Base-by-base conservation (phyloP, 2,888 invertebrate species). In the Lutraria lutraria region DNA sequence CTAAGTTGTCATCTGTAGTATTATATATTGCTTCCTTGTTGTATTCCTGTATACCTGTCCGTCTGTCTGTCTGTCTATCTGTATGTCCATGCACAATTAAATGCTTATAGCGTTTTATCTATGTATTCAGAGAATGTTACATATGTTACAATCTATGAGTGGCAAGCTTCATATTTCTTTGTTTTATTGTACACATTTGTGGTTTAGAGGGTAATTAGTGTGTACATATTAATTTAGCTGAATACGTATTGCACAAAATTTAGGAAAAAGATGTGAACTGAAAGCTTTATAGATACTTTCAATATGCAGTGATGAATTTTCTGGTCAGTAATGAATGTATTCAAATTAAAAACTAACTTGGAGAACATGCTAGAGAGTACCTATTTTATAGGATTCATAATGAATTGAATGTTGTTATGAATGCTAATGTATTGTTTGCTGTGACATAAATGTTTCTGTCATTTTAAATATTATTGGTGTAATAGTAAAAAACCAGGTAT, bases 181-280 rank as follows among this genome's bases (percentile, higher is more conserved):
- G 56, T 82, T 82, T 19, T 31, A 19, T 82, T 15, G 13, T 29
- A 29, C 34, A 54, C 29, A 16, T 81, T 21, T 25, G 16, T 54
- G 81, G 56, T 54, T 31, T 81, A 54, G 31, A 54, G 29, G 81
- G 29, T 29, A 52, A 29, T 54, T 81, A 56, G 31, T 21, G 13
- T 63, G 60, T 63, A 52, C 68, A 68, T 82, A 8, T 60, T 19
- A 68, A 72, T 54, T 52, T 76, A n/a, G n/a, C 25, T 6, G 31
- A 13, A 81, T 34, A n/a, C 10, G 52, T 43, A 68, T 68, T 83
- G 83, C 83, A 83, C 83, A 43, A 31, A 12, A 31, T 25, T 60
- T 21, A 68, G 83, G 83, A 52, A 83, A 83, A 83, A 83, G 83
- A 83, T 83, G 83, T 68, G 83, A 83, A 60, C 21, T 83, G 56